Evolutionary conservation across 1,140 invertebrate genomes (phyloP), one percentile per base, ranked within the genome.

Genomic region (Maniola jurtina): DNA sequence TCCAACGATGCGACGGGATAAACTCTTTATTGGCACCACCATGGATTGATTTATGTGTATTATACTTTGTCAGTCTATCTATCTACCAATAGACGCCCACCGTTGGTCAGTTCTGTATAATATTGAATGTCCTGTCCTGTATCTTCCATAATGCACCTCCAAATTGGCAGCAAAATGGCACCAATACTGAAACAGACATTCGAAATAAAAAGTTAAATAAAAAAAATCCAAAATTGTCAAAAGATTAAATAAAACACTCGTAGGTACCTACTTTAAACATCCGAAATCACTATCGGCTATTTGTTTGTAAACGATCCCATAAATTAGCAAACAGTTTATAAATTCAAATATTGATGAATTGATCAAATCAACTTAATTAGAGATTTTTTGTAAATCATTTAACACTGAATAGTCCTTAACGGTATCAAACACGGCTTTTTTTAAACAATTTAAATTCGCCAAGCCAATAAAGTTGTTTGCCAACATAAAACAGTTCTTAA

Each of bases 391-490:
- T 56, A 56, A n/a, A 56, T 42, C 13, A 63, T 55, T 54, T 48
- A 34, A 15, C 33, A 47, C 25, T 61, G 15, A 15, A 48, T 38
- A 15, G n/a, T 52, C 60, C 35, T 52, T 61, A 61, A 61, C 60
- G 52, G 61, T 60, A 52, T 65, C 36, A 42, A 45, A 59, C 56
- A 47, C 55, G 64, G 62, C 64, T 70, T 63, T 70, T 70, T 66
- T 66, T 70, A 63, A 66, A 11, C 14, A 40, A 61, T 61, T 52
- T 48, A 50, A 47, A 42, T 63, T 70, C 54, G 40, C 25, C 42
- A 61, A 55, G 15, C 52, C 36, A 70, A 64, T 57, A 67, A 68
- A 63, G 7, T 52, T 6, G 6, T 25, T 16, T 6, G 15, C 16
- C 13, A 25, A 52, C 13, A 52, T 7, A 15, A 52, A 52, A 52